Conservation (phyloP, 2,113 vertebrate species). For the Nothocercus julius region DNA sequence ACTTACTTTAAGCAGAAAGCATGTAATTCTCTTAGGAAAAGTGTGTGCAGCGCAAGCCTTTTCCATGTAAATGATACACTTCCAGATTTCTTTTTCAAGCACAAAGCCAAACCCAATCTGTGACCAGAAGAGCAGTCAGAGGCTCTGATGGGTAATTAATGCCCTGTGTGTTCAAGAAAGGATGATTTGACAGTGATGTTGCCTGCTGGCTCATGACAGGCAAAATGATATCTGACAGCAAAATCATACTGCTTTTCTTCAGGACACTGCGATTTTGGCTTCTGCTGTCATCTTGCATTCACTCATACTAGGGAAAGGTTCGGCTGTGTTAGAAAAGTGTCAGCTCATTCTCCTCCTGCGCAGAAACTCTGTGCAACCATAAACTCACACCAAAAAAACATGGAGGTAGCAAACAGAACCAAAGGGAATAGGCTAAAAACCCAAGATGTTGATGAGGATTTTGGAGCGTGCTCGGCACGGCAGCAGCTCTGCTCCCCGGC, state of each 20-base stretch:
- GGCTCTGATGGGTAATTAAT: not conserved
- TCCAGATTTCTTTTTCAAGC: not conserved
- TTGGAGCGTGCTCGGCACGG: not conserved
- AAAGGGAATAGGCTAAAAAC: not conserved
- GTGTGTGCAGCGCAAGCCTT: not conserved
- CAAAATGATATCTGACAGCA: not conserved
- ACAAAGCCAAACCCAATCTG: not conserved
- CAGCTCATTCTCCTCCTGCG: not conserved
- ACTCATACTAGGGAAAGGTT: not conserved
- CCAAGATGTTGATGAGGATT: constrained; percentile 35
- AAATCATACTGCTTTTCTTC: not conserved
- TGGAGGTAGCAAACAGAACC: not conserved
- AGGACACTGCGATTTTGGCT: not conserved
- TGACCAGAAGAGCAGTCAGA: not conserved
- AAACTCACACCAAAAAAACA: not conserved
- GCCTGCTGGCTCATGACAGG: not conserved
- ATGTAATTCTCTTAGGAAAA: not conserved
- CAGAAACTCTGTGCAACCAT: not conserved
- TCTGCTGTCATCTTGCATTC: not conserved
- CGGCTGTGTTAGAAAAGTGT: not conserved
- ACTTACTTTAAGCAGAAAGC: not conserved
- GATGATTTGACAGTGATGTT: not conserved
- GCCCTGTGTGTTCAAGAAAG: not conserved
- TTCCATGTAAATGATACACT: not conserved
- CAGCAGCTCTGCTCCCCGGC: not conserved